Evolutionary conservation across 1,140 invertebrate genomes (phyloP), one percentile per base, ranked within the genome.

Genomic region (Aphaenogaster ashmeadi): DNA sequence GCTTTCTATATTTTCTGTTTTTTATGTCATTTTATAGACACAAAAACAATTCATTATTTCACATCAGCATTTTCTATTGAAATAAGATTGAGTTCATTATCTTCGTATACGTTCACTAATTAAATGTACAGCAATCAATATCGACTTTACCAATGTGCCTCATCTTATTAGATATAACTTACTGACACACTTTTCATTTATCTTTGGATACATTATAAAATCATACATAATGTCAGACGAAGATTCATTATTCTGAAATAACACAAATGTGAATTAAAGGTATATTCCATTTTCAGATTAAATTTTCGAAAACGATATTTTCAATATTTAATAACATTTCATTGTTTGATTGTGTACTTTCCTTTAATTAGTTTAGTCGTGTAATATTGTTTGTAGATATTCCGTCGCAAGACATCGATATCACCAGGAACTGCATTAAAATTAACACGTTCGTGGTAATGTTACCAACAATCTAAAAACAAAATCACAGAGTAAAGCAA

Each of bases 381-480:
- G 64, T 67, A 66, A 66, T 21, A 44, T 21, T 44, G 38, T 44
- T 66, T n/a, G 8, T 41, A 60, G 58, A n/a, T 8, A 18, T 64
- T 64, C 3, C 0, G 0, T 64, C 13, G 15, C 33, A 64, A 15
- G 62, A 36, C 36, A 3, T 64, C 6, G 60, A 62, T n/a, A 64
- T 18, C 6, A 64, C 1, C 8, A 41, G 38, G 1, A 67, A 67
- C 9, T 67, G 64, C 0, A 67, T 5, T 67, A 44, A 67, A 1
- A 67, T 67, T 44, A 67, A 67, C 0, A 67, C 0, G 1, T 67
- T 44, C 4, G 64, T 67, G 44, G 38, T 44, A 67, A 67, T 21
- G n/a, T 67, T 67, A 21, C 64, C 38, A n/a, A 67, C 2, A 21
- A 67, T 67, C 64, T 67, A 21, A 44, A 67, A 67, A 67, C 4